Evolutionary conservation across 1,140 invertebrate genomes (phyloP), one percentile per base, ranked within the genome.

Genomic region (Plectrocnemia conspersa): DNA sequence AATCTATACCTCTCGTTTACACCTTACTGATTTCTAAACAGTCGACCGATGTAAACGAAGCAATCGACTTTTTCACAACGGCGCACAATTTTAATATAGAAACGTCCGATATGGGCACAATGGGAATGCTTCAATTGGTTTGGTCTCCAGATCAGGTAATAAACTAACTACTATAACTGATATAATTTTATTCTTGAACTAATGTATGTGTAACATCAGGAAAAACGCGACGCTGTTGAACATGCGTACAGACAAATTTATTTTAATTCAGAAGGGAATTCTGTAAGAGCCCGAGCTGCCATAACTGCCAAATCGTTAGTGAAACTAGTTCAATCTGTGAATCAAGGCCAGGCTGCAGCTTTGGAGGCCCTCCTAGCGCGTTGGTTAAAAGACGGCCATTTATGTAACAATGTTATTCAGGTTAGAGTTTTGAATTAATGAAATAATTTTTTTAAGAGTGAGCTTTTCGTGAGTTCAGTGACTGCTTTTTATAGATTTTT

Each of bases 31-130:
- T 82, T 60, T 91, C 89, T 0, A 82, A 84, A 62, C 83, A 81
- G 54, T 75, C 80, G 0, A 79, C 84, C 1, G 91, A 93, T 68
- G 84, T 91, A 0, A 77, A 85, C 27, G 91, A 93, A 72, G 84
- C 91, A 0, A 85, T 93, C 33, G 82, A 88, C 42, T 89, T 94
- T 65, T 88, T 94, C 58, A 88, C 87, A 0, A 82, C 82, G 0
- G 86, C 86, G 2, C 86, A 83, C 65, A 81, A 88, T 63, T 91
- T 91, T 67, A 82, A 84, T 41, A 77, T 93, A 11, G 75, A 80
- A 29, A 82, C 85, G 5, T 82, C 87, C 9, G 79, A 84, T 63
- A 60, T 70, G 19, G 88, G 86, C 9, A 79, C 93, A 19, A 76
- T 80, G 11, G 79, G 83, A 62, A 91, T 93, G 79, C 68, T 94